phyloP scores from a whole-genome alignment of 2,888 invertebrate species.

The Syrphus vitripennis region DNA sequence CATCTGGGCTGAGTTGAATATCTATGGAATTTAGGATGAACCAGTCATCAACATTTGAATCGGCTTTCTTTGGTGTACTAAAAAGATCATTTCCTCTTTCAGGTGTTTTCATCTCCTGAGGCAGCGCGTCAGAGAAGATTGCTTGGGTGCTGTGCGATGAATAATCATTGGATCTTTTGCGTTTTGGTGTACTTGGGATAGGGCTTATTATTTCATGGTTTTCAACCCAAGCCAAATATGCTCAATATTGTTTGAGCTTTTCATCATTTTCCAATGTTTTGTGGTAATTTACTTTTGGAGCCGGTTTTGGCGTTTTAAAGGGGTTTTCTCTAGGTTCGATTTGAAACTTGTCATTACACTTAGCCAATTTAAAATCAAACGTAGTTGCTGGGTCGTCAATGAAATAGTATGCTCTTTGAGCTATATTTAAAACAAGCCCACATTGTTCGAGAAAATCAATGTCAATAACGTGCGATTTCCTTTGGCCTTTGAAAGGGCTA shows the following conservation, averaged over 20 bases:
- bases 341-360: not conserved
- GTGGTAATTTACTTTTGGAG: not conserved
- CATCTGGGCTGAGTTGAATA: not conserved
- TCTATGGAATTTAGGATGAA: not conserved
- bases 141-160: not conserved
- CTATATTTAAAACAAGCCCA: not conserved
- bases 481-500: not conserved
- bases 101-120: not conserved
- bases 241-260: not conserved
- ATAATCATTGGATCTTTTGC: not conserved
- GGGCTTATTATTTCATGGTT: not conserved
- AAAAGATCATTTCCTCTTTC: not conserved
- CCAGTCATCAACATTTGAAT: not conserved
- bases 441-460: not conserved
- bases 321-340: conserved; percentile 9
- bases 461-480: not conserved
- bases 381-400: not conserved
- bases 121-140: not conserved
- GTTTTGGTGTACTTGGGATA: not conserved
- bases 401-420: not conserved
- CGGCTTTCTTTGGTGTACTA: not conserved
- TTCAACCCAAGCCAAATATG: not conserved
- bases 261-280: conserved; percentile 1
- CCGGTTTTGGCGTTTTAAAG: not conserved
- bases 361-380: conserved; percentile 5